These are phyloP conservation scores for Ranitomeya imitator DNA, from an alignment of 2,113 vertebrate species.

Conservation along the genomic window DNA sequence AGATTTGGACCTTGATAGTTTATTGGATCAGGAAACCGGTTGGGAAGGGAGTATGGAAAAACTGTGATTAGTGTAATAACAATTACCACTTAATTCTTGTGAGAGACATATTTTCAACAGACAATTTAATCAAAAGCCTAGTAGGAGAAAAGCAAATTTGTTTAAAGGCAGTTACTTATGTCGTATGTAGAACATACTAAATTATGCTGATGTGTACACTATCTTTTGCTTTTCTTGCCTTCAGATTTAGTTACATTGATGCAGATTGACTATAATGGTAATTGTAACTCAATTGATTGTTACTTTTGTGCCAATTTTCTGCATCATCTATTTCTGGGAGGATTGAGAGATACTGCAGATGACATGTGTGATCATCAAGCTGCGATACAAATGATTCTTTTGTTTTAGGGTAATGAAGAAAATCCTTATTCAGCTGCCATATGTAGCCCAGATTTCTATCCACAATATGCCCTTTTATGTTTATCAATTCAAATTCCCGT, in stretches of 20 bases:
- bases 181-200: constrained; percentile 17
- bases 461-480: constrained; percentile 32
- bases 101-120: constrained; percentile 43
- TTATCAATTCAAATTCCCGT: constrained; percentile 20
- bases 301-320: constrained; percentile 43
- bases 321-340: constrained; percentile 28
- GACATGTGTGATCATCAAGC: constrained; percentile 51
- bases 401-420: constrained; percentile 55
- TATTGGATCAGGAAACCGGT: constrained; percentile 44
- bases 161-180: constrained; percentile 32
- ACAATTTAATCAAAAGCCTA: constrained; percentile 55
- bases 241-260: constrained; percentile 55
- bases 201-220: constrained; percentile 38
- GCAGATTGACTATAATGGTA: constrained; percentile 51
- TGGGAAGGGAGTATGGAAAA: constrained; percentile 53
- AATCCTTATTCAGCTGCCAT: constrained; percentile 43
- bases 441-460: constrained; percentile 40
- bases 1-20: constrained; percentile 55
- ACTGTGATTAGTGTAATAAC: constrained; percentile 57
- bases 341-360: constrained; percentile 47
- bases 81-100: constrained; percentile 56
- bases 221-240: constrained; percentile 41
- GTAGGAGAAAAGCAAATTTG: constrained; percentile 22
- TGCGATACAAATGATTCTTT: constrained; percentile 48
- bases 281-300: constrained; percentile 55